Evolutionary conservation across 1,140 invertebrate species (phyloP).

Genomic region (Odontomachus brunneus): DNA sequence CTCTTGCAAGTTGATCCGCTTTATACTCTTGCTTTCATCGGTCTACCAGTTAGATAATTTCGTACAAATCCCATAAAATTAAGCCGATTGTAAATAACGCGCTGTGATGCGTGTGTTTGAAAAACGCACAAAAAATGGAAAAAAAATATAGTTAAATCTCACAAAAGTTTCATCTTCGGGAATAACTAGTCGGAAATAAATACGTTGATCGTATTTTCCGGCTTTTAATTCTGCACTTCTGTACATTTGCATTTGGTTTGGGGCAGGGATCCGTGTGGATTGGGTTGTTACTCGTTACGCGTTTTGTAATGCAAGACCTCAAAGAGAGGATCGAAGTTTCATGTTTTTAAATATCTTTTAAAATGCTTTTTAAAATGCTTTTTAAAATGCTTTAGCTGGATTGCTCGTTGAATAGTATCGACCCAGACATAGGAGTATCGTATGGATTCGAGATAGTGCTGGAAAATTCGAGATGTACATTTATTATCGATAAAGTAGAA

Average conservation of each 20-base stretch:
- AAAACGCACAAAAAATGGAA: constrained; percentile 11
- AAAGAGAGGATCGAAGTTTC: constrained; percentile 36
- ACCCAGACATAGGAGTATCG: not conserved
- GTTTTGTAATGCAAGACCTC: constrained; percentile 2
- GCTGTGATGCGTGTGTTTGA: not conserved
- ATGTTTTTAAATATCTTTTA: constrained; percentile 36
- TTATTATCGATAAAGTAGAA: not conserved
- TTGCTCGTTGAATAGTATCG: constrained; percentile 22
- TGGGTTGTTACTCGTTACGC: not conserved
- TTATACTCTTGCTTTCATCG: constrained; percentile 24
- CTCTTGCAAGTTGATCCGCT: constrained; percentile 42
- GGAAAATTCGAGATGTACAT: not conserved
- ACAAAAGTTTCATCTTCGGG: not conserved
- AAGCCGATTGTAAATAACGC: constrained; percentile 3
- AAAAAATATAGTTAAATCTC: not conserved
- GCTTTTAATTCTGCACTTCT: constrained; percentile 10
- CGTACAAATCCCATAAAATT: constrained; percentile 27
- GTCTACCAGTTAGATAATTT: constrained; percentile 36
- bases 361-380: too few relatives aligned
- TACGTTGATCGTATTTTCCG: not conserved
- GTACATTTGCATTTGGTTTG: too few relatives aligned
- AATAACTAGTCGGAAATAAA: constrained; percentile 37
- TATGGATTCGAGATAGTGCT: not conserved
- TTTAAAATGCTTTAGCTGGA: not conserved
- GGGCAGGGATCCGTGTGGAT: not conserved